phyloP scores from a whole-genome alignment of 2,113 vertebrate species.

The Arvicanthis niloticus region DNA sequence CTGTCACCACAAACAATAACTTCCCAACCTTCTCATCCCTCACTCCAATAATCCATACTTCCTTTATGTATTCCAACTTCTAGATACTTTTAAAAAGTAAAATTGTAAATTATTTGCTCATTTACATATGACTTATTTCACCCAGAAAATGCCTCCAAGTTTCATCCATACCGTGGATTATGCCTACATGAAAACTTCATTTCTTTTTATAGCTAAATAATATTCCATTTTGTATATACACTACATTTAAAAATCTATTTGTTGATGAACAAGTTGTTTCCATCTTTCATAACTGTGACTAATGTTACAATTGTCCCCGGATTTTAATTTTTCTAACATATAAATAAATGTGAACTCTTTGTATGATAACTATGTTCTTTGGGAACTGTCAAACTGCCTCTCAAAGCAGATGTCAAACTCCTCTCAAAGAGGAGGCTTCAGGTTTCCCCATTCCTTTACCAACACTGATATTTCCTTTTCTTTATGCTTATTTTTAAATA shows the following conservation, averaged over 20 bases:
- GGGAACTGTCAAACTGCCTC: not conserved
- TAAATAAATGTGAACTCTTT: not conserved
- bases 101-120: not conserved
- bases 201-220: not conserved
- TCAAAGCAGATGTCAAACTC: not conserved
- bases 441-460: not conserved
- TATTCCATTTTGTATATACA: not conserved
- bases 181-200: not conserved
- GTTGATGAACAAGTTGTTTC: not conserved
- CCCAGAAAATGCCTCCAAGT: not conserved
- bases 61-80: not conserved
- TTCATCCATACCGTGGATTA: not conserved
- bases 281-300: not conserved
- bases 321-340: not conserved
- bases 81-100: not conserved
- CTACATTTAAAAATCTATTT: not conserved
- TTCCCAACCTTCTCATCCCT: no score
- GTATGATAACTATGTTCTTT: not conserved
- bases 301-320: not conserved
- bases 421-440: no score
- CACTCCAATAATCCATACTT: not conserved
- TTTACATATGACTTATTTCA: not conserved
- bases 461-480: not conserved
- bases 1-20: not conserved
- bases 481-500: not conserved